Evolutionary conservation across 2,888 invertebrate genomes (phyloP).

Genomic region (Tiliacea citrago): DNA sequence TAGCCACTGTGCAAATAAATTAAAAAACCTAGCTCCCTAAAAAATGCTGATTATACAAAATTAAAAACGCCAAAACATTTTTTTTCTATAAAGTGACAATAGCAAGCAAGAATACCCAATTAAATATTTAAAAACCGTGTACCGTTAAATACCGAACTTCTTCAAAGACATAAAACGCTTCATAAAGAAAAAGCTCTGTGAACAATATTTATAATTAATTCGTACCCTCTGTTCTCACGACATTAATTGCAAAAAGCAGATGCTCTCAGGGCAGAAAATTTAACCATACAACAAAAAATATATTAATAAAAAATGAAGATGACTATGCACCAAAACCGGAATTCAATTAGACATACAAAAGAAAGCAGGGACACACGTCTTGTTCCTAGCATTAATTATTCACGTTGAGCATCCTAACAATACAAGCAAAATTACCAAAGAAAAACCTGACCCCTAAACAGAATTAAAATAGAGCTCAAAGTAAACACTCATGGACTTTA

Average conservation of each 20-base stretch:
- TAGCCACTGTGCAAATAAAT: background rate
- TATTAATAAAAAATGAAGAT: conserved; percentile 86
- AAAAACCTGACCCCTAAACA: conserved; percentile 86
- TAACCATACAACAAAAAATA: conserved; percentile 78
- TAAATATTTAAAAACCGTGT: conserved; percentile 62
- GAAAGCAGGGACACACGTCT: conserved; percentile 87
- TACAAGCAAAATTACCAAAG: conserved; percentile 77
- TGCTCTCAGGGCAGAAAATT: conserved; percentile 83
- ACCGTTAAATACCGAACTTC: conserved; percentile 49
- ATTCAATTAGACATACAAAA: conserved; percentile 88
- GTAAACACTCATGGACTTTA: conserved; percentile 86
- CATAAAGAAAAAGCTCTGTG: conserved; percentile 58
- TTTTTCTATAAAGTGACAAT: conserved; percentile 33
- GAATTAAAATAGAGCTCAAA: conserved; percentile 88
- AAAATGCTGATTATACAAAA: conserved; percentile 32
- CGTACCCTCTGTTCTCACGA: conserved; percentile 86
- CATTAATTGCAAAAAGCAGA: conserved; percentile 88
- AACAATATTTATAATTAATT: conserved; percentile 80
- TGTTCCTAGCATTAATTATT: conserved; percentile 88
- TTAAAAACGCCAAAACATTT: background rate
- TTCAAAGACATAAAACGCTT: conserved; percentile 55
- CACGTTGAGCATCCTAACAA: conserved; percentile 83
- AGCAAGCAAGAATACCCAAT: conserved; percentile 36
- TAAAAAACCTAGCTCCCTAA: conserved; percentile 1
- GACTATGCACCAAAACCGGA: conserved; percentile 88